Evolutionary conservation across 2,113 vertebrate species (phyloP).

Genomic region (Ochotona princeps): DNA sequence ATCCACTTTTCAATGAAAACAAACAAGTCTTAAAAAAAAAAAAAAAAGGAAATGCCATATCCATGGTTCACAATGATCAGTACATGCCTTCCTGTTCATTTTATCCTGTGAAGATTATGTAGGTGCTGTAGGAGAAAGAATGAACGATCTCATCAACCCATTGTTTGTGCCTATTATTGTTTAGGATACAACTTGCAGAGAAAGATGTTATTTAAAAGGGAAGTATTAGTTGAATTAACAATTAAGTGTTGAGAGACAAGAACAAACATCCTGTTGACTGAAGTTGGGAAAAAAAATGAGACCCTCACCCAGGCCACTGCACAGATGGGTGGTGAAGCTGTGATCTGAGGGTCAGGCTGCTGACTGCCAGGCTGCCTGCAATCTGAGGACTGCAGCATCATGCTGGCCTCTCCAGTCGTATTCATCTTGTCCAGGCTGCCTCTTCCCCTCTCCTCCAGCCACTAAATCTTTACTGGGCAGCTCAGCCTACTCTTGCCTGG

Average conservation of each 20-base stretch:
- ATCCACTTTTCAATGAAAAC: no score
- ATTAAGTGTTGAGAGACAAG: neutral
- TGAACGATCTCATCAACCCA: neutral
- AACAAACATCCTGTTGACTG: neutral
- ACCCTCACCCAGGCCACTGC: neutral
- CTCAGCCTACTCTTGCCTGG: neutral
- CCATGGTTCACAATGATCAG: neutral
- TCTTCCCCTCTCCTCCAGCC: neutral
- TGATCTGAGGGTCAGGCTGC: neutral
- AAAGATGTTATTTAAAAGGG: conserved; percentile 11
- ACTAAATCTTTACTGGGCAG: neutral
- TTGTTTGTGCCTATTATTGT: neutral
- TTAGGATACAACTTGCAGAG: neutral
- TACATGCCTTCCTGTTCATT: neutral
- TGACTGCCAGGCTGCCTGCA: neutral
- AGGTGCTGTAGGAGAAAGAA: conserved; percentile 44
- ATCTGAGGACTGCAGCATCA: rapidly evolving
- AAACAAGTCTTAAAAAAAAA: no score
- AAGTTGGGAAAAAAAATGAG: neutral
- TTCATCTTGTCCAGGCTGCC: neutral
- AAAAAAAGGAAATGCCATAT: neutral
- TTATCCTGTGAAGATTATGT: neutral
- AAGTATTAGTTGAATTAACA: conserved; percentile 5
- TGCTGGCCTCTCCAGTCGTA: neutral
- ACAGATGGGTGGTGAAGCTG: neutral